Conservation (phyloP, 2,113 vertebrate species). For the Protobothrops flavoviridis region DNA sequence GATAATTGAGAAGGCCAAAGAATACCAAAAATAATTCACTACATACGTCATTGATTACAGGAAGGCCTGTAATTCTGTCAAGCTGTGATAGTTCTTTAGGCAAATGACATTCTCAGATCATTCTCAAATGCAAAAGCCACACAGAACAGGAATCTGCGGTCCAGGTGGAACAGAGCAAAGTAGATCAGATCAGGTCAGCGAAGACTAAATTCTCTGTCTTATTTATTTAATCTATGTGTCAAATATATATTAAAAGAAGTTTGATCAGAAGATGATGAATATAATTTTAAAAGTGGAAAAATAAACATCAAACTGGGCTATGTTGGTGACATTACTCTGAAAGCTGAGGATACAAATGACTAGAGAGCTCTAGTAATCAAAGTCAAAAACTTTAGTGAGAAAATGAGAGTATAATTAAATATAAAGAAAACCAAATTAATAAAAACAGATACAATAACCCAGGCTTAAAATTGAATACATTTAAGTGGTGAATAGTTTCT, state of each 20-base stretch:
- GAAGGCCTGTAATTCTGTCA: neutral
- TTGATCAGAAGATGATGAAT: neutral
- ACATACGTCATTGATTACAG: neutral
- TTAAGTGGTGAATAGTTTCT: neutral
- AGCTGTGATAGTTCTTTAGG: neutral
- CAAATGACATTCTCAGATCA: neutral
- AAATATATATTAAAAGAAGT: neutral
- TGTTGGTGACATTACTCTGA: neutral
- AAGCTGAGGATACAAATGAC: neutral
- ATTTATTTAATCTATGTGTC: neutral
- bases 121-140: neutral
- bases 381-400: neutral
- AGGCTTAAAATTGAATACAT: neutral
- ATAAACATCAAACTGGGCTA: neutral
- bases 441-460: neutral
- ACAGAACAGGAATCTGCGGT: neutral
- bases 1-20: neutral
- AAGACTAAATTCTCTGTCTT: neutral
- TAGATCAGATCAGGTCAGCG: neutral
- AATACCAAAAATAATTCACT: neutral
- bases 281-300: neutral
- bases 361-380: neutral
- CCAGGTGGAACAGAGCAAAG: neutral
- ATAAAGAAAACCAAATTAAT: neutral
- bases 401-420: neutral